Conservation (phyloP, 1,140 invertebrate species). For the Acromyrmex echinatior region DNA sequence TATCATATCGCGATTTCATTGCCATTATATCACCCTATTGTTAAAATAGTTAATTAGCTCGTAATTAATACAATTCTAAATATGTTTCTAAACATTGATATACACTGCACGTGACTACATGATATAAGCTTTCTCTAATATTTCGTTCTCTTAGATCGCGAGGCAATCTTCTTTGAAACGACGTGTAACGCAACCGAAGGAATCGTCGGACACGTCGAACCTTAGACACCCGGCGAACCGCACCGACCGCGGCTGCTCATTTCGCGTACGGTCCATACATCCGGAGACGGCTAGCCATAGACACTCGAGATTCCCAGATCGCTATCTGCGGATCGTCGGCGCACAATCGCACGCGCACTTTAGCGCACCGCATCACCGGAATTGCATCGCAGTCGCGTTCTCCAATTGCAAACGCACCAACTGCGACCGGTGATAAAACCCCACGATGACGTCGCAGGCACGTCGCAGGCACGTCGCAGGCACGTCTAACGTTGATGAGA, state of each 20-base stretch:
- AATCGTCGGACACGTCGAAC: conserved; percentile 60
- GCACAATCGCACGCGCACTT: conserved; percentile 70
- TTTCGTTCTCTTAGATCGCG: neutral
- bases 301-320: conserved; percentile 79
- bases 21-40: neutral
- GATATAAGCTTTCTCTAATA: neutral
- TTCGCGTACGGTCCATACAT: conserved; percentile 67
- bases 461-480: neutral
- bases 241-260: conserved; percentile 72
- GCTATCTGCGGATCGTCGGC: conserved; percentile 75
- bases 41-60: conserved; percentile 22
- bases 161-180: conserved; percentile 25
- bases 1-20: neutral
- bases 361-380: conserved; percentile 31
- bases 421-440: conserved; percentile 23
- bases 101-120: neutral
- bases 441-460: neutral
- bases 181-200: conserved; percentile 41
- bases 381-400: conserved; percentile 32
- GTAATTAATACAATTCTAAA: conserved; percentile 24
- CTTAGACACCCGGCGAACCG: conserved; percentile 66
- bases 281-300: conserved; percentile 72
- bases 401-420: neutral
- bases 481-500: neutral
- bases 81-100: conserved; percentile 8